phyloP scores from a whole-genome alignment of 2,797 vertebrate genomes.

The Manis crassicaudata region DNA sequence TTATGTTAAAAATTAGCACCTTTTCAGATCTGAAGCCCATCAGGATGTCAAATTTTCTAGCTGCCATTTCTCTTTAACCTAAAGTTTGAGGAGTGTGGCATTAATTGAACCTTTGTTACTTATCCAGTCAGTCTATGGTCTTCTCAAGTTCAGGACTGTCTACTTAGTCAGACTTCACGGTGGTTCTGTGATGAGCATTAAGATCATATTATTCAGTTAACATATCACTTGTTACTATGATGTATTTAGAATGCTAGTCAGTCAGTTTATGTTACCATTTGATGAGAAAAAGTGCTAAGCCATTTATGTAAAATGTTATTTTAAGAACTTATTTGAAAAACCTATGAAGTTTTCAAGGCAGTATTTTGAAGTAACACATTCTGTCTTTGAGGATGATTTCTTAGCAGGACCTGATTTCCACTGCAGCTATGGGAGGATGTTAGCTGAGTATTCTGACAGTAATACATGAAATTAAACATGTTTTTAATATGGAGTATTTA shows the following conservation, averaged over 20 bases:
- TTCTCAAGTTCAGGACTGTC: conserved; percentile 4
- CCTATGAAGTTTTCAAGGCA: conserved; percentile 1
- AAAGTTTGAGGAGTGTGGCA: neutral
- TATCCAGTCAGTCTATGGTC: conserved; percentile 10
- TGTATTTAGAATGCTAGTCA: conserved; percentile 42
- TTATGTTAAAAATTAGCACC: conserved; percentile 42
- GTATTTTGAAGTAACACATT: conserved; percentile 24
- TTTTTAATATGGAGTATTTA: conserved; percentile 48
- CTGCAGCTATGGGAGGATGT: neutral
- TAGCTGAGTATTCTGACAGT: neutral
- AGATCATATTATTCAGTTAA: conserved; percentile 3
- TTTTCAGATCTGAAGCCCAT: conserved; percentile 41
- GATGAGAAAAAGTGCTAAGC: conserved; percentile 1
- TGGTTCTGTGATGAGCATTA: conserved; percentile 50
- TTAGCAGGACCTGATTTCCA: conserved; percentile 20
- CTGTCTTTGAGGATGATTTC: conserved; percentile 15
- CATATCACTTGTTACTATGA: conserved; percentile 29
- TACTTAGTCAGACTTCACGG: conserved; percentile 57
- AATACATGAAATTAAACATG: conserved; percentile 34
- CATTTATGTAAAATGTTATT: conserved; percentile 33
- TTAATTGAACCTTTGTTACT: conserved; percentile 62
- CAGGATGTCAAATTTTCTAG: conserved; percentile 5
- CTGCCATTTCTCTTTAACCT: conserved; percentile 34
- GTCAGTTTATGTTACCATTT: conserved; percentile 26
- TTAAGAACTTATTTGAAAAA: conserved; percentile 53